phyloP scores from a whole-genome alignment of 37 sponge, comb jelly and placozoan species.

The Eunapius fragilis region DNA sequence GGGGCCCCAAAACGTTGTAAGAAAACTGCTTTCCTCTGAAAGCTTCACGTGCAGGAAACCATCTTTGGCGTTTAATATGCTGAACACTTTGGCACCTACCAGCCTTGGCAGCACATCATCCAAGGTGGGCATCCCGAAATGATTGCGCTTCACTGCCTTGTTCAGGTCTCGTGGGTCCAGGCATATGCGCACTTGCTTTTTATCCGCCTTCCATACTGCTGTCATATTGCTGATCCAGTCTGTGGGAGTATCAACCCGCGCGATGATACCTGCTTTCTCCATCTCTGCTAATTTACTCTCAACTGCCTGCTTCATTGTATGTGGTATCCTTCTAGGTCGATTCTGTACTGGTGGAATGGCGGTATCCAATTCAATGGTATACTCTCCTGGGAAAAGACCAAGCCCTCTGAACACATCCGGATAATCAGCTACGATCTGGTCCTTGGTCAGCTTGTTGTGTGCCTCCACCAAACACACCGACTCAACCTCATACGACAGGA shows the following conservation, averaged over 20 bases:
- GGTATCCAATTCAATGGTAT: conserved; percentile 20
- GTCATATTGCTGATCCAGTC: conserved; percentile 47
- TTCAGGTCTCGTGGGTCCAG: conserved; percentile 60
- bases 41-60: conserved; percentile 30
- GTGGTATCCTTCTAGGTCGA: conserved; percentile 29
- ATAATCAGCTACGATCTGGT: conserved; percentile 4
- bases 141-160: conserved; percentile 31
- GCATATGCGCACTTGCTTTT: conserved; percentile 29
- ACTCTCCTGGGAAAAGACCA: conserved; percentile 15
- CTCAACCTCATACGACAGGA: conserved; percentile 1
- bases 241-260: conserved; percentile 44
- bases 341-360: conserved; percentile 27
- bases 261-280: conserved; percentile 26
- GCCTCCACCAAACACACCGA: conserved; percentile 11
- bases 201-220: conserved; percentile 20
- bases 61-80: conserved; percentile 12
- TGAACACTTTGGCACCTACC: conserved; percentile 14
- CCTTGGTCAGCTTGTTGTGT: background rate
- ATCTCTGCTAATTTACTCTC: conserved; percentile 15
- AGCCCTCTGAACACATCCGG: conserved; percentile 22
- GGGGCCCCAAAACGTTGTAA: conserved; percentile 46
- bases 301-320: conserved; percentile 11
- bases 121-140: conserved; percentile 21
- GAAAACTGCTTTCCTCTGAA: background rate
- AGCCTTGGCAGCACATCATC: conserved; percentile 31